Evolutionary conservation across 1,140 invertebrate species (phyloP).

Genomic region (Drosophila parabipectinata): DNA sequence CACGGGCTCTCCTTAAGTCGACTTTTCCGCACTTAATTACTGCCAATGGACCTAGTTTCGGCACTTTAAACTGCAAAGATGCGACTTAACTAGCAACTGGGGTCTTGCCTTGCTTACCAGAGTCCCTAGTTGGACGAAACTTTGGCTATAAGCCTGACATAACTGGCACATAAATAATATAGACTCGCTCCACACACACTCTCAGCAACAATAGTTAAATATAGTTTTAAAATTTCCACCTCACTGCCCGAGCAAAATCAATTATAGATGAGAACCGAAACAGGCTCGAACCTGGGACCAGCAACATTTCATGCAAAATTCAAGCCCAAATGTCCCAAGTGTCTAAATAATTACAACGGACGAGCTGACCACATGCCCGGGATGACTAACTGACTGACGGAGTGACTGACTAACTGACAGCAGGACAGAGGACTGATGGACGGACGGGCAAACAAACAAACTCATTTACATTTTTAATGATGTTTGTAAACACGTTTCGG

Average conservation of each 20-base stretch:
- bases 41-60: constrained; percentile 3
- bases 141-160: constrained; percentile 51
- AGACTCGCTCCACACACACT: constrained; percentile 2
- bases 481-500: constrained; percentile 66
- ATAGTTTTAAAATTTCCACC: constrained; percentile 49
- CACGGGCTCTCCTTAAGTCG: constrained; percentile 13
- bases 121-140: constrained; percentile 17
- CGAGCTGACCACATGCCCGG: constrained; percentile 41
- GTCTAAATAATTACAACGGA: constrained; percentile 71
- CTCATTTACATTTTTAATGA: constrained; percentile 82
- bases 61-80: constrained; percentile 22
- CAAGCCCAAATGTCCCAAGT: constrained; percentile 63
- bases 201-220: constrained; percentile 53
- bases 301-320: constrained; percentile 65
- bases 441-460: constrained; percentile 69
- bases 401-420: constrained; percentile 33
- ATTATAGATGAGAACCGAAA: constrained; percentile 68
- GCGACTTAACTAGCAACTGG: constrained; percentile 47
- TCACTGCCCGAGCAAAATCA: constrained; percentile 52
- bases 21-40: constrained; percentile 45
- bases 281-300: constrained; percentile 51
- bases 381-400: constrained; percentile 10
- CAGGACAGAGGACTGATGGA: constrained; percentile 21
- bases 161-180: constrained; percentile 59
- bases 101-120: constrained; percentile 16